These are phyloP conservation scores for Minunthozetes semirufus DNA, from an alignment of 2,888 invertebrate genomes.

Conservation along the genomic window DNA sequence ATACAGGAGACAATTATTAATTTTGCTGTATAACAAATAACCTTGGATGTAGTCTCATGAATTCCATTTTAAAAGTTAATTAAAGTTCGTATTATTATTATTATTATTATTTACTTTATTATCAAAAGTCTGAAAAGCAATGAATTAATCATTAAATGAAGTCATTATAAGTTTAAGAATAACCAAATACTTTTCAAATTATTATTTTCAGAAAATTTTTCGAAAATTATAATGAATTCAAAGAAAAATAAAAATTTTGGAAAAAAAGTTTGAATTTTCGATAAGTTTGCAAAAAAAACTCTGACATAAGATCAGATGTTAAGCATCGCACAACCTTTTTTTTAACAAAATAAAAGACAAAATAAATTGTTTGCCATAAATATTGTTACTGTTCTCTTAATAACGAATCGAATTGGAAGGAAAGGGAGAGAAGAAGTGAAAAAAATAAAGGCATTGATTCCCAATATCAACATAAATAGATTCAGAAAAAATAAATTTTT, in stretches of 20 bases:
- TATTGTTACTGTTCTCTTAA: slow-evolving; percentile 6
- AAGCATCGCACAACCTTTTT: neutral
- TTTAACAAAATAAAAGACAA: neutral
- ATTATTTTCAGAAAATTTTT: neutral
- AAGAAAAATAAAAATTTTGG: neutral
- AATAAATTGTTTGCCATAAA: slow-evolving; percentile 20
- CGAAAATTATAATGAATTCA: neutral
- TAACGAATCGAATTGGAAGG: neutral
- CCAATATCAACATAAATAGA: slow-evolving; percentile 25
- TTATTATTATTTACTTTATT: too few relatives aligned
- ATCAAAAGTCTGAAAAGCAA: too few relatives aligned
- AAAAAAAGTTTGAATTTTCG: neutral
- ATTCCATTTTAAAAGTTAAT: too few relatives aligned
- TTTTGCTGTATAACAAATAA: too few relatives aligned
- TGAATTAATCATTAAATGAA: too few relatives aligned
- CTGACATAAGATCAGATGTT: neutral
- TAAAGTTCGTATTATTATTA: too few relatives aligned
- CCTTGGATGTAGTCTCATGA: too few relatives aligned
- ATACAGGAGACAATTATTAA: too few relatives aligned
- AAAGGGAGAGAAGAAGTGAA: neutral
- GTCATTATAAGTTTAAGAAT: too few relatives aligned
- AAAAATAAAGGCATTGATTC: slow-evolving; percentile 13
- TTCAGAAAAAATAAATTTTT: slow-evolving; percentile 3
- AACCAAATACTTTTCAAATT: too few relatives aligned
- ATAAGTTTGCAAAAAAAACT: neutral